A percentile compares a stretch with the other conserved stretches of the same genome.
Conservation (phyloP, 2,113 vertebrate species). For the Zootoca vivipara region DNA sequence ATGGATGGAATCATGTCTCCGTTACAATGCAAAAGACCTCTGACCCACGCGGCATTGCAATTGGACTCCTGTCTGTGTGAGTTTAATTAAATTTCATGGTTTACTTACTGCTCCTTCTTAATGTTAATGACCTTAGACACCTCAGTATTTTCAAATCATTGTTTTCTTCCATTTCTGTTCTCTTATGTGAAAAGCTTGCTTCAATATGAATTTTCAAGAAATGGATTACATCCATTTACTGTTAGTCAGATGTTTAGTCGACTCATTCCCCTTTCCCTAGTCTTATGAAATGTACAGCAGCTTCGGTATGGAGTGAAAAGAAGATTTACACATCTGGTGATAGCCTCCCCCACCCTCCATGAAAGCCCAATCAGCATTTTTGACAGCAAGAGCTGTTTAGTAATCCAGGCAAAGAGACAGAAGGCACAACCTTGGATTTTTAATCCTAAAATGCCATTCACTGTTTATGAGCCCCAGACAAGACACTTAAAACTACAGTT, state of each 20-base stretch:
- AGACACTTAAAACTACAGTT: conserved; percentile 2
- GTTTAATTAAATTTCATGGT: conserved; percentile 56
- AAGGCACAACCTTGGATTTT: neutral
- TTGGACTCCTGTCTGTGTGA: conserved; percentile 16
- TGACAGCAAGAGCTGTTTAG: conserved; percentile 35
- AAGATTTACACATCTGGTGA: conserved; percentile 41
- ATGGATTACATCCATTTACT: conserved; percentile 51
- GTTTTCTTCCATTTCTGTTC: conserved; percentile 48
- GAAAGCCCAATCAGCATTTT: conserved; percentile 43
- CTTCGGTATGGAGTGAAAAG: conserved; percentile 61
- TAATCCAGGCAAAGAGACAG: neutral
- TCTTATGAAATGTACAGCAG: conserved; percentile 43
- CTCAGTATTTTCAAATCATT: conserved; percentile 27
- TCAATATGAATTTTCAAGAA: conserved; percentile 58
- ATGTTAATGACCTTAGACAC: conserved; percentile 45
- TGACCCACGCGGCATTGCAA: neutral
- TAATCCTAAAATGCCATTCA: neutral
- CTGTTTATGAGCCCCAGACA: neutral
- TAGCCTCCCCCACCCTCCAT: conserved; percentile 19
- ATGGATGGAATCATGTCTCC: neutral
- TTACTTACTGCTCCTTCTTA: conserved; percentile 47
- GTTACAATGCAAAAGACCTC: conserved; percentile 13
- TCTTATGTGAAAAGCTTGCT: conserved; percentile 51
- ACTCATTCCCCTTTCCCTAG: neutral
- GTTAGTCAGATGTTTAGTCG: neutral